These are phyloP conservation scores for Anastatus disparis DNA, from an alignment of 1,140 invertebrate species.

Conservation along the genomic window DNA sequence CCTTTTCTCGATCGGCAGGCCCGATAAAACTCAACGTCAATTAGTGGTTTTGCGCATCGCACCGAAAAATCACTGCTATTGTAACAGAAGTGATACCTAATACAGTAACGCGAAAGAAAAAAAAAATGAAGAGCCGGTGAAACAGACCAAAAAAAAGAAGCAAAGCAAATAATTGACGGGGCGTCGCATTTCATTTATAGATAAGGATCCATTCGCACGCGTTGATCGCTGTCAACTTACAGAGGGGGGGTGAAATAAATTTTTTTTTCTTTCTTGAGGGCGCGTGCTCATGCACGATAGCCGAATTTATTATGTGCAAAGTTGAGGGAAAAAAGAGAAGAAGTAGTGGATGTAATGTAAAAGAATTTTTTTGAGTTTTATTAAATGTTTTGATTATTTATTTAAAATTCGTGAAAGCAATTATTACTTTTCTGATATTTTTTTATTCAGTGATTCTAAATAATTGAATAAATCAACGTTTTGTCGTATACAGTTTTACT, in stretches of 20 bases:
- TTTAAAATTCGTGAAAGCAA: too few species aligned
- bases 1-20: background rate
- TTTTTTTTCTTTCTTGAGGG: too few species aligned
- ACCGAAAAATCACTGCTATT: background rate
- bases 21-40: conserved; percentile 24
- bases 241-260: too few species aligned
- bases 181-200: conserved; percentile 26
- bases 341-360: background rate
- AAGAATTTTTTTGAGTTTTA: background rate
- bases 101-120: background rate
- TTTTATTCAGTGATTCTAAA: too few species aligned
- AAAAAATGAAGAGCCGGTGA: conserved; percentile 15
- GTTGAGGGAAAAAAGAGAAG: background rate
- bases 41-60: background rate
- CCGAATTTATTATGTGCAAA: conserved; percentile 10
- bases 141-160: conserved; percentile 10
- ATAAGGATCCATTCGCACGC: conserved; percentile 28
- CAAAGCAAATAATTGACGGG: conserved; percentile 18
- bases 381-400: too few species aligned
- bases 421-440: too few species aligned
- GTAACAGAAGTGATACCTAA: background rate
- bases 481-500: too few species aligned
- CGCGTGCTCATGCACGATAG: background rate
- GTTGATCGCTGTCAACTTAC: too few species aligned
- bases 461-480: too few species aligned